Evolutionary conservation across 92 coral and sea anemone species (phyloP).

Genomic region (Nematostella vectensis): DNA sequence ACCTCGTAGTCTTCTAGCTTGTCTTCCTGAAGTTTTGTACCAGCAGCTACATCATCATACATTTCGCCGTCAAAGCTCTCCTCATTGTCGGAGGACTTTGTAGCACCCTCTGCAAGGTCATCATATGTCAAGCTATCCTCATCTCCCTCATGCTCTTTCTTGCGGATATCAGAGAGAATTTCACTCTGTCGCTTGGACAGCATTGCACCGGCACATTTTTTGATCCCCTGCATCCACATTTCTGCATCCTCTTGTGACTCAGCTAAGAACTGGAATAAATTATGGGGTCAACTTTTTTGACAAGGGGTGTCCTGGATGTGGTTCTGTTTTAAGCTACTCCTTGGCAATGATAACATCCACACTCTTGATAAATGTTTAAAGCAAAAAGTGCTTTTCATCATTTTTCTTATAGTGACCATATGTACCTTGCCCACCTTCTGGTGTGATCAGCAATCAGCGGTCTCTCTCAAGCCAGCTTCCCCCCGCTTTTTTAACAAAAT

Average conservation of each 20-base stretch:
- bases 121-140: conserved; percentile 54
- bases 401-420: too few species aligned
- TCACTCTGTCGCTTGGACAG: conserved; percentile 50
- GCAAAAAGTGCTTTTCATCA: too few species aligned
- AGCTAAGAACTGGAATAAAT: conserved; percentile 52
- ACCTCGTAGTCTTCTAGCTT: conserved; percentile 16
- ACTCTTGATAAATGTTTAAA: too few species aligned
- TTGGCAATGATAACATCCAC: too few species aligned
- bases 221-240: conserved; percentile 53
- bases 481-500: too few species aligned
- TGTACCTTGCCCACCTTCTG: too few species aligned
- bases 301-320: background rate
- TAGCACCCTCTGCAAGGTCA: conserved; percentile 16
- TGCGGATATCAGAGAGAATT: conserved; percentile 26
- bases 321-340: too few species aligned
- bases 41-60: conserved; percentile 21
- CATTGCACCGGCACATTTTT: conserved; percentile 38
- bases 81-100: background rate
- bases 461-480: too few species aligned
- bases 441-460: too few species aligned
- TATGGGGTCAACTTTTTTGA: too few species aligned
- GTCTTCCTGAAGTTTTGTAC: conserved; percentile 1
- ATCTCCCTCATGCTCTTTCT: conserved; percentile 43
- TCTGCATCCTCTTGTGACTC: conserved; percentile 50
- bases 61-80: conserved; percentile 8